phyloP scores from a whole-genome alignment of 2,113 vertebrate genomes.

The Lepidothrix coronata region DNA sequence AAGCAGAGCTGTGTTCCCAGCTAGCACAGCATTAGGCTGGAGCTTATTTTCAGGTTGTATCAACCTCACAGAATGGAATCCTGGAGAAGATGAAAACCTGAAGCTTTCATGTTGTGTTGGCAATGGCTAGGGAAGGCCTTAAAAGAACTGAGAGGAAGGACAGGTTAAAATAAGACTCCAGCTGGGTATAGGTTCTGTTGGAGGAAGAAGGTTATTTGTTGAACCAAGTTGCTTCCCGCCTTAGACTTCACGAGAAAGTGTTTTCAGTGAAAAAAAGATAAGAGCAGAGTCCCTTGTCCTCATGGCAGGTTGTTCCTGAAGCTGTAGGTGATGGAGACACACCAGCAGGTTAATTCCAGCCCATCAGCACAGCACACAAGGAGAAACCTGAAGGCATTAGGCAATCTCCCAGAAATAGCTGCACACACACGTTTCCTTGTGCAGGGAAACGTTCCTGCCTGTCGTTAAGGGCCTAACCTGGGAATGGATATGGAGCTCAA shows the following conservation, averaged over 20 bases:
- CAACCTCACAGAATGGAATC: neutral
- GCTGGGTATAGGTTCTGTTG: neutral
- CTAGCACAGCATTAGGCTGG: neutral
- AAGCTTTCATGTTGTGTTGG: neutral
- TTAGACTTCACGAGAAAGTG: neutral
- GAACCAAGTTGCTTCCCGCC: accelerated
- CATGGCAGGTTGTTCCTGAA: neutral
- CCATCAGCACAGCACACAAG: neutral
- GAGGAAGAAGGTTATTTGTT: neutral
- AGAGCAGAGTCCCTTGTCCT: neutral
- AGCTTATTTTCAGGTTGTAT: neutral
- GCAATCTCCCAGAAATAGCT: neutral
- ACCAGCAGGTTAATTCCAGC: neutral
- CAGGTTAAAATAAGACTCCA: neutral
- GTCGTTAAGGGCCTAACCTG: neutral
- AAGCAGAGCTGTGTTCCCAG: neutral
- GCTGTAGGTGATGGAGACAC: neutral
- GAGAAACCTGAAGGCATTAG: neutral
- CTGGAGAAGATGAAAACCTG: neutral
- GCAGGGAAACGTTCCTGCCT: neutral
- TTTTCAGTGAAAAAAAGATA: neutral
- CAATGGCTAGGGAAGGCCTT: neutral
- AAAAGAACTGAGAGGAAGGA: neutral
- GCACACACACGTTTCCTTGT: neutral
- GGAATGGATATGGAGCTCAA: neutral